phyloP scores from a whole-genome alignment of 2,113 vertebrate species.

The Solenodon paradoxus region DNA sequence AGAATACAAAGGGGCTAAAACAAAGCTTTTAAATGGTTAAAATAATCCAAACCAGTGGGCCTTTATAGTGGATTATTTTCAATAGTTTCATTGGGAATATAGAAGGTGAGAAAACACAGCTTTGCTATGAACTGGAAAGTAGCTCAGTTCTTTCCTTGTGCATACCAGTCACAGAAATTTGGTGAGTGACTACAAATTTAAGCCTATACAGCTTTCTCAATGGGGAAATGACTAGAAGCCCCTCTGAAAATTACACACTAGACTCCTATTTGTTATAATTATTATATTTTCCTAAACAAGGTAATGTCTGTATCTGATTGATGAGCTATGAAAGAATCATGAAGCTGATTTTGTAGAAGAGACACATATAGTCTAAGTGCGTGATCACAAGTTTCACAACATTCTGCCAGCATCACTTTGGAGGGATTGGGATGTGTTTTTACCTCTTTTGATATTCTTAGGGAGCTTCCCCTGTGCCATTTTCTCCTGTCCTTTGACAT shows the following conservation, averaged over 20 bases:
- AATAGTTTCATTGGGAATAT: not conserved
- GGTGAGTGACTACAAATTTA: not conserved
- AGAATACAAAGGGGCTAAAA: not conserved
- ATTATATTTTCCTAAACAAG: constrained; percentile 22
- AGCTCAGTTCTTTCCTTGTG: not conserved
- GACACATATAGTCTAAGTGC: not conserved
- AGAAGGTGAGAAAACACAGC: not conserved
- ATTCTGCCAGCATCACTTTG: not conserved
- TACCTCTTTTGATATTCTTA: constrained; percentile 82
- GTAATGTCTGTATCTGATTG: not conserved
- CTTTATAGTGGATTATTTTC: constrained; percentile 13
- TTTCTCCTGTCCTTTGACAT: constrained; percentile 69
- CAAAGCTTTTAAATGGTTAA: not conserved
- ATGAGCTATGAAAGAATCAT: not conserved
- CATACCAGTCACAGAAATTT: not conserved
- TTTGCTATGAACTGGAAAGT: constrained; percentile 27
- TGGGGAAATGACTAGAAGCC: not conserved
- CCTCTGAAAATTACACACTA: not conserved
- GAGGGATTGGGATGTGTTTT: not conserved
- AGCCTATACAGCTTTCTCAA: not conserved
- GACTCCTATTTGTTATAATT: not conserved
- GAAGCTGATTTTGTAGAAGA: not conserved
- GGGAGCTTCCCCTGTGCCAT: constrained; percentile 50
- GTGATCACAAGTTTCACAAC: not conserved
- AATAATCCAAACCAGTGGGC: not conserved